Percentiles rank a stretch among this genome's conserved stretches.
Evolutionary conservation across 2,797 vertebrate species (phyloP).

Genomic region (Microctenopoma steveboyesi): DNA sequence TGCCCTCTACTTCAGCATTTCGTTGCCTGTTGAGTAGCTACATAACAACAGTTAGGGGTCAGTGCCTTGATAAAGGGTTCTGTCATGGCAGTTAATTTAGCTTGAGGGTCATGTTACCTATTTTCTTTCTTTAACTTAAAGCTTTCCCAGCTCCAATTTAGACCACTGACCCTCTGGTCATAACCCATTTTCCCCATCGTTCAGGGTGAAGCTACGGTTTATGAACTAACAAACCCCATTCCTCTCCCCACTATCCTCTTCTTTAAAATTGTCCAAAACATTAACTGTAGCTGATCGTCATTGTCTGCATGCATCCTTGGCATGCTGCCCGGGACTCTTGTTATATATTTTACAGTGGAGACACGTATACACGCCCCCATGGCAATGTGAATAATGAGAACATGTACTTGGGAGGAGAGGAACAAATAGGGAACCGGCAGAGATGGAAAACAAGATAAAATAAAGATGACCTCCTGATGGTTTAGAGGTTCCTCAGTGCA

Average conservation of each 20-base stretch:
- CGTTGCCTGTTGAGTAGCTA: conserved; percentile 1
- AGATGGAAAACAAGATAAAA: conserved; percentile 61
- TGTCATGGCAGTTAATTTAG: conserved; percentile 13
- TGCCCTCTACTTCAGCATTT: conserved; percentile 9
- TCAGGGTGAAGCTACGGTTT: conserved; percentile 7
- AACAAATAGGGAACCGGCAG: conserved; percentile 52
- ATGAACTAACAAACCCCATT: not conserved
- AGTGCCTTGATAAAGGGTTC: conserved; percentile 24
- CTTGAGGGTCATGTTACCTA: conserved; percentile 20
- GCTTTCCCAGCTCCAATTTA: not conserved
- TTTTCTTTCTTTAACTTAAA: conserved; percentile 11
- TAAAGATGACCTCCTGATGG: conserved; percentile 58
- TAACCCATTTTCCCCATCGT: conserved; percentile 9
- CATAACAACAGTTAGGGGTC: conserved; percentile 27
- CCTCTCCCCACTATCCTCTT: not conserved
- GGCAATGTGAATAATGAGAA: conserved; percentile 69
- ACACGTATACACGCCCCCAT: conserved; percentile 56
- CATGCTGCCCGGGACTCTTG: conserved; percentile 39
- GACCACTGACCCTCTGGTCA: conserved; percentile 14
- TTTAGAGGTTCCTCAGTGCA: conserved; percentile 24
- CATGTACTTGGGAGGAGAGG: conserved; percentile 58
- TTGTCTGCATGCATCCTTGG: conserved; percentile 58
- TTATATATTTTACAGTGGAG: conserved; percentile 56
- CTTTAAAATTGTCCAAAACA: conserved; percentile 52
- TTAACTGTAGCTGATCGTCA: conserved; percentile 43